These are phyloP conservation scores for Micromys minutus DNA, from an alignment of 2,113 vertebrate genomes.

Conservation along the genomic window DNA sequence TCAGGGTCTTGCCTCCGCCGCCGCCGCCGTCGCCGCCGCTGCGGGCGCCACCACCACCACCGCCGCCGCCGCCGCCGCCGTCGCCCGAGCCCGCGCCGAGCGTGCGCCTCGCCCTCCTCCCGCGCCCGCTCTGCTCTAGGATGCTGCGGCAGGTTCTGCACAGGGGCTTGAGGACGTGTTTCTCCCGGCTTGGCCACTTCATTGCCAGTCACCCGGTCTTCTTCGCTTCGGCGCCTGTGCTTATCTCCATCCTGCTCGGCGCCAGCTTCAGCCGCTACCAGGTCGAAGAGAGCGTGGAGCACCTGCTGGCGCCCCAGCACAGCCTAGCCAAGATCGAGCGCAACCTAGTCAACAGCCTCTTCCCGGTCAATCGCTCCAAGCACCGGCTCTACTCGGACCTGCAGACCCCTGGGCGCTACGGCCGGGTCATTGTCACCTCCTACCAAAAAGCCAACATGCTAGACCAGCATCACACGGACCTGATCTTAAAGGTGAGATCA, in stretches of 20 bases:
- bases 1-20: slow-evolving; percentile 85
- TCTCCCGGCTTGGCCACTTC: slow-evolving; percentile 95
- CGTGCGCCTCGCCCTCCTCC: slow-evolving; percentile 90
- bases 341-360: slow-evolving; percentile 97
- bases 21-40: slow-evolving; percentile 78
- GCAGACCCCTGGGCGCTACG: slow-evolving; percentile 96
- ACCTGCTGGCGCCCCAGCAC: slow-evolving; percentile 96
- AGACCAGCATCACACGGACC: slow-evolving; percentile 93
- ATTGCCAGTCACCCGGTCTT: slow-evolving; percentile 97
- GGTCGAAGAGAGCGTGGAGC: slow-evolving; percentile 95
- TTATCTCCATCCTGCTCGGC: slow-evolving; percentile 96
- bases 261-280: slow-evolving; percentile 98
- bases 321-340: slow-evolving; percentile 98
- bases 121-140: slow-evolving; percentile 89
- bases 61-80: slow-evolving; percentile 76
- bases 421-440: slow-evolving; percentile 95
- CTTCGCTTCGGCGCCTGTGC: slow-evolving; percentile 96
- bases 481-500: slow-evolving; percentile 92
- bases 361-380: slow-evolving; percentile 97
- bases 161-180: slow-evolving; percentile 94
- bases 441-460: slow-evolving; percentile 94
- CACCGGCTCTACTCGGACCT: slow-evolving; percentile 98
- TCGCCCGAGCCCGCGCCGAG: slow-evolving; percentile 80
- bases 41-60: slow-evolving; percentile 65
- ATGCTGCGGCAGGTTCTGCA: slow-evolving; percentile 98